Conservation (phyloP, 1,140 invertebrate genomes). For the Hormaphis cornu region DNA sequence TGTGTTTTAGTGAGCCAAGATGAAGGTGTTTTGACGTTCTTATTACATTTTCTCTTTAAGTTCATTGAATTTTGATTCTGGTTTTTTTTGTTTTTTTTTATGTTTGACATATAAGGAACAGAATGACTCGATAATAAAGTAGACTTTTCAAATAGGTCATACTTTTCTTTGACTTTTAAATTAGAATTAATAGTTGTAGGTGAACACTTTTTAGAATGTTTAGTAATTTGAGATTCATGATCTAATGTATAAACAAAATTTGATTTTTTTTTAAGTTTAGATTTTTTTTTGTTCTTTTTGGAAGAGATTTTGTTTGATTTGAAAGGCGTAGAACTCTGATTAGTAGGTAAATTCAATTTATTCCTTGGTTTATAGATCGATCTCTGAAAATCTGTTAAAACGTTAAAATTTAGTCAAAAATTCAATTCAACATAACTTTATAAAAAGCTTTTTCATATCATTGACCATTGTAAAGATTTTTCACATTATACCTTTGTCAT, state of each 20-base stretch:
- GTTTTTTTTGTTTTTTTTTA: background rate
- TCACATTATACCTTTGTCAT: too few species aligned
- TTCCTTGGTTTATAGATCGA: background rate
- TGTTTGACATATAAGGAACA: background rate
- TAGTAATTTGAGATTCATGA: background rate
- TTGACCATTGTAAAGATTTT: too few species aligned
- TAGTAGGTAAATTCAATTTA: background rate
- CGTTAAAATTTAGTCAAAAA: too few species aligned
- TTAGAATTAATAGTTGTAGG: background rate
- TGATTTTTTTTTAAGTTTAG: background rate
- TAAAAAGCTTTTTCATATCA: too few species aligned
- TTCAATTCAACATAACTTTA: too few species aligned
- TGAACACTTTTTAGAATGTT: background rate
- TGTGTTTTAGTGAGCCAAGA: too few species aligned
- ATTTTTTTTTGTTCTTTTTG: constrained; percentile 16
- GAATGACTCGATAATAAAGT: background rate
- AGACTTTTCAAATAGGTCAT: background rate
- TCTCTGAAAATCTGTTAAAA: background rate
- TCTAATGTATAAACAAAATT: background rate
- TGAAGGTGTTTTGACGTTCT: background rate
- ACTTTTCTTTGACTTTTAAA: background rate
- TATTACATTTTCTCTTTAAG: too few species aligned
- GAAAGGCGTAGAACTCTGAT: constrained; percentile 11
- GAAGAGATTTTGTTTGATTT: background rate
- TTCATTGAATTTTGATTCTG: background rate